Evolutionary conservation across 2,113 vertebrate genomes (phyloP).

Genomic region (Vulpes lagopus): DNA sequence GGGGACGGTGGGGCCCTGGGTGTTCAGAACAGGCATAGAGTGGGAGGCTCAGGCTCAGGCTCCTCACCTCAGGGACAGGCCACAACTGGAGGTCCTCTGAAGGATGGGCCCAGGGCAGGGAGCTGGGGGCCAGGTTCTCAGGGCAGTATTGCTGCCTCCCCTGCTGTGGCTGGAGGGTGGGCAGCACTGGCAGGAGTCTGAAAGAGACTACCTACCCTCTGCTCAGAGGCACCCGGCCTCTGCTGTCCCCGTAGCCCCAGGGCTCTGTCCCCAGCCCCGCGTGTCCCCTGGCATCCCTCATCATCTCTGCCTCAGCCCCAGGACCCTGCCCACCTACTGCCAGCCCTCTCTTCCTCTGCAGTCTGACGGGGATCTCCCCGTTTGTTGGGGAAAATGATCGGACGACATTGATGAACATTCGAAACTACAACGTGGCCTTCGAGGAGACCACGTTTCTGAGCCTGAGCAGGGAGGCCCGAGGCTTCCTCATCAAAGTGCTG

Average conservation of each 20-base stretch:
- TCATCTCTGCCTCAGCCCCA: background rate
- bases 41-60: background rate
- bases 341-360: conserved; percentile 75
- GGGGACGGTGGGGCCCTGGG: background rate
- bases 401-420: conserved; percentile 95
- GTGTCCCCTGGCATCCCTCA: background rate
- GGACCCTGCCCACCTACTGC: background rate
- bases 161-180: rapidly evolving
- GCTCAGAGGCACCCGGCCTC: background rate
- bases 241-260: background rate
- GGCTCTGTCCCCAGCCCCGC: background rate
- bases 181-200: background rate
- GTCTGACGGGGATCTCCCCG: conserved; percentile 96
- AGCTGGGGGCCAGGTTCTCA: background rate
- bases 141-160: background rate
- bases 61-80: background rate
- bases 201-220: background rate
- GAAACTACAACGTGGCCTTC: conserved; percentile 97
- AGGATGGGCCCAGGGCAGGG: background rate
- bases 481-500: conserved; percentile 98
- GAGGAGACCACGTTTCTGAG: conserved; percentile 96
- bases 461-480: conserved; percentile 95
- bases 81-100: background rate
- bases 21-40: background rate
- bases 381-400: conserved; percentile 97